Base-by-base conservation (phyloP, 2,113 vertebrate species). In the Jacana jacana region DNA sequence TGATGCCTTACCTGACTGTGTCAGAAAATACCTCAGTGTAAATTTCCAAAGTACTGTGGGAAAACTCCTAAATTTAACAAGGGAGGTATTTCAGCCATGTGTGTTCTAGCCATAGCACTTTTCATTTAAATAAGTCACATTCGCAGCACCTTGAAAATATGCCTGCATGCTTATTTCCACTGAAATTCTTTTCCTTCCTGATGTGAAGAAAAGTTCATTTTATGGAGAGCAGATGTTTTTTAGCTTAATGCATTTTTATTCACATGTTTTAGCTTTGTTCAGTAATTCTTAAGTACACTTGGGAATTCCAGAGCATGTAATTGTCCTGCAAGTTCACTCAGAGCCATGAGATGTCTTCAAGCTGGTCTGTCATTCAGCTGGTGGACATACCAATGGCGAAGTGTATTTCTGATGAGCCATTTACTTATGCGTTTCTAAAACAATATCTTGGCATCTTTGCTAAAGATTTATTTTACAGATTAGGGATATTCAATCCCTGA, bases 171-270 rank as follows among this genome's bases (percentile, higher is more conserved):
- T 93, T 95, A 93, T 88, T 96, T 95, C 79, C 79, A 49, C 91
- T 80, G 88, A 95, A 89, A 92, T 92, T 89, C 90, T 94, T 96
- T 90, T 81, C 95, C 77, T 92, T 91, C 88, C 86, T 94, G 86
- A 96, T 93, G 80, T 91, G 90, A 97, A 93, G 91, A 94, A 93
- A 95, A 94, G 91, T 94, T 92, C 88, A 27, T 92, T 95, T 96
- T 95, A 96, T 92, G 83, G 96, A 81, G 61, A 95, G 89, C 96
- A 96, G 95, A 93, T 97, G 93, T 94, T 91, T 96, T 95, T 89
- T 79, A 82, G 95, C 92, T 96, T 94, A 93, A 91, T 96, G 91
- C 83, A 70, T 93, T 96, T 96, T 96, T 92, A 96, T 96, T 95
- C 96, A 44, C 57, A 66, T 96, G 94, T 96, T 96, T 89, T 87